Base-by-base conservation (phyloP, 2,113 vertebrate species). In the Pelvicachromis taeniatus region DNA sequence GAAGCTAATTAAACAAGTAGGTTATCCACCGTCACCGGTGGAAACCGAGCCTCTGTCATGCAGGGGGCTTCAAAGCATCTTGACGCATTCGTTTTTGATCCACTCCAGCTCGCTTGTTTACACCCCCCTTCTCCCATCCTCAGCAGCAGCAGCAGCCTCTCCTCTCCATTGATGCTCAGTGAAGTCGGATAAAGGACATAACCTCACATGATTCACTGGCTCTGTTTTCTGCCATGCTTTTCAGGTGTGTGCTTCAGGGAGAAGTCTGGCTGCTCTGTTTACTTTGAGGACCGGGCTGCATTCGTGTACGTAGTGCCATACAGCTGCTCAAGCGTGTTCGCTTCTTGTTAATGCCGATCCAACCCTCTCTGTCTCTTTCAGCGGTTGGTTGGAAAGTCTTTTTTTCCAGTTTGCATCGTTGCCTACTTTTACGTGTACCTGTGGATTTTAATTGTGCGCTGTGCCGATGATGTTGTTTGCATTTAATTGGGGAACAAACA, bases 131-230 rank as follows among this genome's bases (percentile, higher is more conserved):
- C 23, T n/a, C 14, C 23, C 19, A 19, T 6, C 33, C 17, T 16
- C n/a, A 84, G 2, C 91, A 84, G 1, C 78, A 84, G 26, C 91
- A 82, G 38, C 91, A 82, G 58, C 90, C 88, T 68, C 89, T 78
- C 42, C 70, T 73, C 68, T 50, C 68, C 38, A 26, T 11, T 59
- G 88, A 88, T 88, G 90, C 88, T 83, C 2, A 6, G 31, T 75
- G 83, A 89, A 91, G 92, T 92, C 90, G 83, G 82, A 81, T 92
- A 86, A 94, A 93, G 93, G 94, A 88, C 87, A 86, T 73, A 48
- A 21, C 70, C 85, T 54, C 81, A 16, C 77, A 63, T 75, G 84
- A 78, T 61, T 65, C 77, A 14, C 38, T 7, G 65, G 6, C 70
- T 54, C 55, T 53, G 19, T 40, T 38, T 48, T 26, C 21, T 58